Evolutionary conservation across 2,113 vertebrate genomes (phyloP), one percentile per base, ranked within the genome.

Genomic region (Antechinus flavipes): DNA sequence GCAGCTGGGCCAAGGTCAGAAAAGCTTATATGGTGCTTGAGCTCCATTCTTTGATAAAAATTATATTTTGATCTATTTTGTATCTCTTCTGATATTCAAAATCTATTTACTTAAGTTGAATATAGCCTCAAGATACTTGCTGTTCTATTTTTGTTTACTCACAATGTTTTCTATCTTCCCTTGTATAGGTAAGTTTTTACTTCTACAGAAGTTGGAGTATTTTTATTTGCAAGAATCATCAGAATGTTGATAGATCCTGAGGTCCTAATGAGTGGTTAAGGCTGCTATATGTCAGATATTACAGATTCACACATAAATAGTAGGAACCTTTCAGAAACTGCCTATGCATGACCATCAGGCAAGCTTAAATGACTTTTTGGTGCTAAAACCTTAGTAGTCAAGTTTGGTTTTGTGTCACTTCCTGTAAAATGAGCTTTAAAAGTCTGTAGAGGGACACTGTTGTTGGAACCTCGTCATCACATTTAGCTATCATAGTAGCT

Each of bases 61-160:
- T 91, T 93, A 49, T 93, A 76, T 19, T 76, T 53, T 90, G 46
- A 52, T 94, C 16, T 94, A 91, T 50, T 49, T 94, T 68, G 89
- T 93, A 89, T 90, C 91, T 95, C 93, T 92, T 8, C 47, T 90
- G 84, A 90, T 50, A 55, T 84, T 84, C 35, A 94, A 46, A n/a
- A 54, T 49, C 68, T 2, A 53, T 19, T 91, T 92, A 91, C 27
- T 30, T 93, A 50, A 56, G 89, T 93, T 92, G 54, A 94, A 46
- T 84, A 7, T 92, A 84, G 54, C 23, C 50, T 54, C 90, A 30
- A 49, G 54, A 84, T 84, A 89, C 56, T 93, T 76, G 91, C 54
- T 25, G 84, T 91, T 93, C 91, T n/a, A 9, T 95, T 96, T 93
- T 95, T 12, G 55, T 94, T 84, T 91, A 90, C 90, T 11, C 89